These are phyloP conservation scores for Clarias batrachus DNA, from an alignment of 2,113 vertebrate species.

Conservation along the genomic window DNA sequence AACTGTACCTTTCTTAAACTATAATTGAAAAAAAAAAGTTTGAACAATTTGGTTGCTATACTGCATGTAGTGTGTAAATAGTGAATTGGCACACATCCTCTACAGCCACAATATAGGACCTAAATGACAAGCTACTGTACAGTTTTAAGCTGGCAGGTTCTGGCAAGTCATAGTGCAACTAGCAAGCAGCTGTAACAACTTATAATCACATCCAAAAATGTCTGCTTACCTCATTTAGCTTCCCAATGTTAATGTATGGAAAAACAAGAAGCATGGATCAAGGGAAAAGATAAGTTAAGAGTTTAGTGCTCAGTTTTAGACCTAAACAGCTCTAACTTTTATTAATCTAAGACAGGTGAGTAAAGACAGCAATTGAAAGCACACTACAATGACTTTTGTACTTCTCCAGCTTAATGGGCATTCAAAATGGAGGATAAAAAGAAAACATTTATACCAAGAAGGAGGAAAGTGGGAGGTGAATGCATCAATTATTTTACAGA, in stretches of 20 bases:
- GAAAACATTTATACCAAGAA: slow-evolving; percentile 46
- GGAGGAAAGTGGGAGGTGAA: background rate
- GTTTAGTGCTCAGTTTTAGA: slow-evolving; percentile 53
- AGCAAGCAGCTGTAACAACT: slow-evolving; percentile 53
- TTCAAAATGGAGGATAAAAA: slow-evolving; percentile 26
- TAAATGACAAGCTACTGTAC: slow-evolving; percentile 23
- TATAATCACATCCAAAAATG: slow-evolving; percentile 55
- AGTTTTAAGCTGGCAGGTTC: slow-evolving; percentile 3
- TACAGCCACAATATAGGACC: slow-evolving; percentile 31
- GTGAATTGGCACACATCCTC: slow-evolving; percentile 23
- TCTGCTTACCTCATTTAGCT: slow-evolving; percentile 60
- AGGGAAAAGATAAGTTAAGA: slow-evolving; percentile 55
- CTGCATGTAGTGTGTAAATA: slow-evolving; percentile 1
- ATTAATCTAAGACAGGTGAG: slow-evolving; percentile 45
- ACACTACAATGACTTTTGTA: slow-evolving; percentile 34
- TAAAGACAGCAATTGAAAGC: slow-evolving; percentile 38
- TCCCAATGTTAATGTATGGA: slow-evolving; percentile 57
- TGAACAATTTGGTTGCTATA: background rate
- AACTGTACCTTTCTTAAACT: background rate
- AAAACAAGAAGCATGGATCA: slow-evolving; percentile 58
- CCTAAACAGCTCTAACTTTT: slow-evolving; percentile 43
- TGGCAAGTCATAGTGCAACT: slow-evolving; percentile 42
- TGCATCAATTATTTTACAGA: slow-evolving; percentile 49
- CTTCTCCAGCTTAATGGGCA: slow-evolving; percentile 20
- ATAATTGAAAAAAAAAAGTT: slow-evolving; percentile 13